Evolutionary conservation across 2,113 vertebrate genomes (phyloP).

Genomic region (Atherinomorus stipes): DNA sequence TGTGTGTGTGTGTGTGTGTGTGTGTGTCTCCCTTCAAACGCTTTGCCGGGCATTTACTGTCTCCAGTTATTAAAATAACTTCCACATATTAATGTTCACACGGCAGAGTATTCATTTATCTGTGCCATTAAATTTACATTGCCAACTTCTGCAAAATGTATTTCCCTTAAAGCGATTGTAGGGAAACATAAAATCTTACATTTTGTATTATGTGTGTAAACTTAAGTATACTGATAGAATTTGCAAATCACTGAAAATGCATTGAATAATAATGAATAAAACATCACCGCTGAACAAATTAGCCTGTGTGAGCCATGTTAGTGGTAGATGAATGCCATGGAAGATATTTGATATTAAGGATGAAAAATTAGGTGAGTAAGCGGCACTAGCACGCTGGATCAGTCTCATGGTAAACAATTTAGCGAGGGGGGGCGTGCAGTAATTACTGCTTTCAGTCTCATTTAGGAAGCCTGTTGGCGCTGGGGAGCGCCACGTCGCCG

Average conservation of each 20-base stretch:
- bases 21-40: slow-evolving; percentile 20
- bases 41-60: slow-evolving; percentile 49
- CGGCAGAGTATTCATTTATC: slow-evolving; percentile 69
- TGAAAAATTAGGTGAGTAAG: slow-evolving; percentile 71
- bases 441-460: slow-evolving; percentile 77
- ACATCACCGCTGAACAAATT: slow-evolving; percentile 73
- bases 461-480: slow-evolving; percentile 76
- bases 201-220: slow-evolving; percentile 80
- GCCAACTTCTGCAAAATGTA: slow-evolving; percentile 73
- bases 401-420: slow-evolving; percentile 80
- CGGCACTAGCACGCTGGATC: slow-evolving; percentile 67
- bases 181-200: slow-evolving; percentile 76
- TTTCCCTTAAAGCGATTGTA: slow-evolving; percentile 75
- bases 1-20: not conserved
- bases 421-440: slow-evolving; percentile 39
- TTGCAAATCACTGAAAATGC: slow-evolving; percentile 75
- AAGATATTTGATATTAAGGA: slow-evolving; percentile 66
- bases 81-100: slow-evolving; percentile 54
- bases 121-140: slow-evolving; percentile 79
- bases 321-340: slow-evolving; percentile 64
- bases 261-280: slow-evolving; percentile 77
- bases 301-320: slow-evolving; percentile 61
- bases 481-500: slow-evolving; percentile 60
- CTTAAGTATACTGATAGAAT: slow-evolving; percentile 70
- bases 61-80: slow-evolving; percentile 54